Conservation (phyloP, 2,888 invertebrate genomes). For the Pseudococcus viburni region DNA sequence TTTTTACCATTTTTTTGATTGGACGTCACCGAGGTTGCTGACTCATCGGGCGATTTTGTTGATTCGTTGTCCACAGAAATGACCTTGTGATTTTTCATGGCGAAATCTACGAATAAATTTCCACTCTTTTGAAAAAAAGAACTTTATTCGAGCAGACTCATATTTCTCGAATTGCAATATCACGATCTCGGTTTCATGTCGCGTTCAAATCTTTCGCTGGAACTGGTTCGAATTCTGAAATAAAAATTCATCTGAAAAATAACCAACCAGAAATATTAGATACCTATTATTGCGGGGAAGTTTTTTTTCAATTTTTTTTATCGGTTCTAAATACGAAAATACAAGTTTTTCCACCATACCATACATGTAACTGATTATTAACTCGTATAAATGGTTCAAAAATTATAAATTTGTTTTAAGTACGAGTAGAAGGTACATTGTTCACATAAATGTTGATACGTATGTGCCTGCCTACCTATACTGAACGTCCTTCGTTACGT, state of each 20-base stretch:
- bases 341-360: not conserved
- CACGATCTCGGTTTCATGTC: conserved; percentile 34
- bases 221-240: not conserved
- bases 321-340: not conserved
- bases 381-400: not conserved
- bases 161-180: not conserved
- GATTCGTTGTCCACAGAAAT: conserved; percentile 48
- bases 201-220: not conserved
- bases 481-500: conserved; percentile 23
- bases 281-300: not conserved
- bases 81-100: conserved; percentile 6
- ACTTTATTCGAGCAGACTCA: conserved; percentile 21
- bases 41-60: conserved; percentile 41
- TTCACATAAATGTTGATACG: not conserved
- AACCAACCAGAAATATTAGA: not conserved
- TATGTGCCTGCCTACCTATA: not conserved
- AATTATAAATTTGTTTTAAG: not conserved
- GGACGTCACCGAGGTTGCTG: not conserved
- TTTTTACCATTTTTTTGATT: conserved; percentile 17
- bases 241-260: conserved; percentile 33
- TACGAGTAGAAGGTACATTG: not conserved
- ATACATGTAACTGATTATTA: not conserved
- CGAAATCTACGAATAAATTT: not conserved
- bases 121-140: not conserved
- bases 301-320: not conserved